Percentiles rank a stretch among this genome's conserved stretches.
Evolutionary conservation across 2,888 invertebrate genomes (phyloP).

Genomic region (Parnassius glacialis): DNA sequence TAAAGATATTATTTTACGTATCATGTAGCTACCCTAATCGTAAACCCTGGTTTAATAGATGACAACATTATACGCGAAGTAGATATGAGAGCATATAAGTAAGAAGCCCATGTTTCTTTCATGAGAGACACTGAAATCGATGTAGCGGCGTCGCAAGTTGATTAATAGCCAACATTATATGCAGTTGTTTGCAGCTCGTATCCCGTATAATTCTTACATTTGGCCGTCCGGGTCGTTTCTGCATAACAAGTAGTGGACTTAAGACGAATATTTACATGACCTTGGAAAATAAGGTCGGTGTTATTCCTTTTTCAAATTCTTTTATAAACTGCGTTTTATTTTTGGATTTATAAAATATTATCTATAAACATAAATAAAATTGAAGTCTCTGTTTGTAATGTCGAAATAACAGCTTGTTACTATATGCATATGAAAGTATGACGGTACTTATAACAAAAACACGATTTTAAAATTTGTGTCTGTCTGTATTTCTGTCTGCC

Average conservation of each 20-base stretch:
- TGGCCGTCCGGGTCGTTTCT: constrained; percentile 55
- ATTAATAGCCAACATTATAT: constrained; percentile 58
- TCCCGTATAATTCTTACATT: constrained; percentile 65
- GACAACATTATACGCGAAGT: constrained; percentile 57
- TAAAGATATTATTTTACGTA: too few relatives aligned
- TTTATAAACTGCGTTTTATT: too few relatives aligned
- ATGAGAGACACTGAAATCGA: constrained; percentile 56
- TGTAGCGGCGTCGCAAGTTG: constrained; percentile 42
- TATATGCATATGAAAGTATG: too few relatives aligned
- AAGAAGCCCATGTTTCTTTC: constrained; percentile 56
- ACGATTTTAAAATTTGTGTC: too few relatives aligned
- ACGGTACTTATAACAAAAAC: too few relatives aligned
- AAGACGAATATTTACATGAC: constrained; percentile 42
- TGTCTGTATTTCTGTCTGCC: too few relatives aligned
- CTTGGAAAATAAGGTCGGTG: constrained; percentile 39
- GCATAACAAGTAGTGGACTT: constrained; percentile 45
- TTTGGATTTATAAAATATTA: too few relatives aligned
- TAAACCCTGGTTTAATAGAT: constrained; percentile 58
- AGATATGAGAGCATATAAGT: constrained; percentile 42
- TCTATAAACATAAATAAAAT: too few relatives aligned
- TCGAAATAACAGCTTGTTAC: too few relatives aligned
- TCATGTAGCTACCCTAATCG: constrained; percentile 9
- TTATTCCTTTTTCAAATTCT: constrained; percentile 21
- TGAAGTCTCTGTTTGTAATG: too few relatives aligned
- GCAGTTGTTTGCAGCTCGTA: constrained; percentile 65